Percentiles rank a stretch among this genome's conserved stretches.
Evolutionary conservation across 37 sponge, comb jelly and placozoan species (phyloP).

Genomic region (Bolinopsis microptera): DNA sequence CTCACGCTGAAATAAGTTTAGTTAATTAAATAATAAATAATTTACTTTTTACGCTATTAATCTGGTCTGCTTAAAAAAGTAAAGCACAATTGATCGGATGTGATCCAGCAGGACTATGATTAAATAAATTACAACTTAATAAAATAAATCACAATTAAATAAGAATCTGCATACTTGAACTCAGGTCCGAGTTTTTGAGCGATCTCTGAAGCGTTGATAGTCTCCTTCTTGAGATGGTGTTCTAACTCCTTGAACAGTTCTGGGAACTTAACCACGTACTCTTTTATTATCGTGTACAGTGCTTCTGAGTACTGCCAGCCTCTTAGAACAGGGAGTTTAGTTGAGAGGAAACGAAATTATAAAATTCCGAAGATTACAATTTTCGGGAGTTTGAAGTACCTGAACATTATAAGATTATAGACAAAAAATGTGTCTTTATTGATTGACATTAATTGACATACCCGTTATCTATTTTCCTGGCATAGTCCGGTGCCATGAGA

Average conservation of each 20-base stretch:
- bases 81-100: too few species aligned
- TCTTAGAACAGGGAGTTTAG: neutral
- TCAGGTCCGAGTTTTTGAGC: slow-evolving; percentile 32
- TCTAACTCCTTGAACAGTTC: slow-evolving; percentile 71
- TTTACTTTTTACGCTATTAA: too few species aligned
- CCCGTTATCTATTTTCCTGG: slow-evolving; percentile 47
- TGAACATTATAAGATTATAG: slow-evolving; percentile 33
- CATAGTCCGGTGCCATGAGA: slow-evolving; percentile 51
- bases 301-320: slow-evolving; percentile 79
- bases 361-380: neutral
- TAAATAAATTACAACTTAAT: too few species aligned
- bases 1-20: neutral
- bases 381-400: neutral
- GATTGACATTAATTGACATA: too few species aligned
- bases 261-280: slow-evolving; percentile 81
- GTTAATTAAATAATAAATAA: neutral
- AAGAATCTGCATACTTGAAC: slow-evolving; percentile 60
- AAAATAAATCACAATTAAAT: too few species aligned
- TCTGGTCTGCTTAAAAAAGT: too few species aligned
- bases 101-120: too few species aligned
- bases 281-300: slow-evolving; percentile 69
- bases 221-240: slow-evolving; percentile 70
- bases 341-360: too few species aligned
- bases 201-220: slow-evolving; percentile 19
- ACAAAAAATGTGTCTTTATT: too few species aligned